Percentiles rank a stretch among this genome's conserved stretches.
Evolutionary conservation across 2,888 invertebrate genomes (phyloP).

Genomic region (Tipula confusa): DNA sequence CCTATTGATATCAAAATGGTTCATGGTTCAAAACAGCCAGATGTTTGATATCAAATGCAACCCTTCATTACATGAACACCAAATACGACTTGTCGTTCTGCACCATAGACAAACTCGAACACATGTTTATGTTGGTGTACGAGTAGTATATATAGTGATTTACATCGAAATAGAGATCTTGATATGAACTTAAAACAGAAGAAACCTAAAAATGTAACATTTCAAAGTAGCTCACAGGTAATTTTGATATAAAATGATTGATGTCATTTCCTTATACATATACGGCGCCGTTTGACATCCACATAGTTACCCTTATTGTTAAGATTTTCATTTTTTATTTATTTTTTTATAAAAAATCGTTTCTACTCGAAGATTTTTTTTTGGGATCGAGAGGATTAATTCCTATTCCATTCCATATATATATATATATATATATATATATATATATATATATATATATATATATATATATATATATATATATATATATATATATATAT

Average conservation of each 20-base stretch:
- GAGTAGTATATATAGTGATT: not conserved
- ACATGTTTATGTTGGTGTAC: not conserved
- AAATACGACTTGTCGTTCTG: too few relatives aligned
- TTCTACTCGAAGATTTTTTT: too few relatives aligned
- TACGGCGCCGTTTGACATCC: slow-evolving; percentile 25
- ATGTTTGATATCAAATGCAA: too few relatives aligned
- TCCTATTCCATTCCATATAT: not conserved
- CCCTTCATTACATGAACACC: too few relatives aligned
- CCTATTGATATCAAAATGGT: too few relatives aligned
- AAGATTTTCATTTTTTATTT: not conserved
- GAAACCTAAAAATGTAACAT: not conserved
- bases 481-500: too few relatives aligned
- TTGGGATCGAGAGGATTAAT: slow-evolving; percentile 25
- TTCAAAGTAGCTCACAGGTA: not conserved
- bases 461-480: too few relatives aligned
- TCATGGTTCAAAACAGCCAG: too few relatives aligned
- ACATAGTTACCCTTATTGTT: not conserved
- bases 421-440: too few relatives aligned
- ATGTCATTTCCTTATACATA: not conserved
- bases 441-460: too few relatives aligned
- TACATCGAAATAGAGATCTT: not conserved
- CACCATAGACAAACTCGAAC: too few relatives aligned
- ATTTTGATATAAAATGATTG: slow-evolving; percentile 16
- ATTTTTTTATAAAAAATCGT: too few relatives aligned
- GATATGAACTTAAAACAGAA: not conserved